Percentiles rank a stretch among this genome's conserved stretches.
phyloP scores from a whole-genome alignment of 2,113 vertebrate species.

The Chionis minor region DNA sequence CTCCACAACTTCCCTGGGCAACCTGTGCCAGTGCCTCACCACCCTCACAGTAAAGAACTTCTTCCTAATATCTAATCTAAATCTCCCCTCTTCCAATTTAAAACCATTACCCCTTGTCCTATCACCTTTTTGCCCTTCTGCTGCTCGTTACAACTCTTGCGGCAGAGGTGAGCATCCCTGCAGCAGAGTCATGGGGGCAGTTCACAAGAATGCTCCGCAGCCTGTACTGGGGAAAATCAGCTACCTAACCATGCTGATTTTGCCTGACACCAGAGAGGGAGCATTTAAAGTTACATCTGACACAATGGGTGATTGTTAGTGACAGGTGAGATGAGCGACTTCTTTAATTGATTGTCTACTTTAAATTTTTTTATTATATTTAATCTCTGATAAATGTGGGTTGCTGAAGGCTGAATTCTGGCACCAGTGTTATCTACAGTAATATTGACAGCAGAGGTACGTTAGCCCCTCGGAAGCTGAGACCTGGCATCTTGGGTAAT shows the following conservation, averaged over 20 bases:
- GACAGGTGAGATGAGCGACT: not conserved
- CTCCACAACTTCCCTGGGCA: no score
- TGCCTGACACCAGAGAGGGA: not conserved
- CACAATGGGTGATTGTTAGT: not conserved
- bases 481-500: not conserved
- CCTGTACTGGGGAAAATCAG: not conserved
- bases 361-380: not conserved
- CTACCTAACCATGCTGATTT: not conserved
- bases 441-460: not conserved
- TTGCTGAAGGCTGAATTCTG: not conserved
- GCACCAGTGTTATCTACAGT: not conserved
- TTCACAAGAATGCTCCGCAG: not conserved
- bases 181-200: not conserved
- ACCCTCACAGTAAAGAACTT: no score
- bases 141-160: not conserved
- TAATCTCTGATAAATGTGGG: not conserved
- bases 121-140: not conserved
- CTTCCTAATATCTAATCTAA: no score
- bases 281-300: not conserved
- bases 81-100: no score
- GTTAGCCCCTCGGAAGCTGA: not conserved
- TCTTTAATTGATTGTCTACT: not conserved
- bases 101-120: no score
- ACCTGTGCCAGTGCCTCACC: no score
- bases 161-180: not conserved